Percentiles rank a stretch among this genome's conserved stretches.
Evolutionary conservation across 2,113 vertebrate species (phyloP).

Genomic region (Pituophis catenifer): DNA sequence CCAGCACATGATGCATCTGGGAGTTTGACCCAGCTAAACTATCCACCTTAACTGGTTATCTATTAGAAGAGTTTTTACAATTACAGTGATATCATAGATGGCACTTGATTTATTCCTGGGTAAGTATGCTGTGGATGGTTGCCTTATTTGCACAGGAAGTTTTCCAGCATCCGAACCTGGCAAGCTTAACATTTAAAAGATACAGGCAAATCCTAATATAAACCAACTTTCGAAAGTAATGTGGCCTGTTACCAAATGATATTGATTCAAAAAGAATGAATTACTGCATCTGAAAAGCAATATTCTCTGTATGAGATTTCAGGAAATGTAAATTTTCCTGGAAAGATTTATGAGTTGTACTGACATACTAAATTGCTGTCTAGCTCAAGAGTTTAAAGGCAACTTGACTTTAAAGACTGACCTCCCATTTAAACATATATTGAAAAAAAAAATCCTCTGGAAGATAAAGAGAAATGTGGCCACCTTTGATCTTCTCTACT

Average conservation of each 20-base stretch:
- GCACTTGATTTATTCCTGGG: neutral
- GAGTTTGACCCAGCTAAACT: neutral
- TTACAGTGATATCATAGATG: neutral
- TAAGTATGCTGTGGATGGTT: neutral
- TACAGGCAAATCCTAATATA: neutral
- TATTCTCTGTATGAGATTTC: neutral
- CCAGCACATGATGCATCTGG: too few species aligned
- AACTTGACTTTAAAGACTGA: neutral
- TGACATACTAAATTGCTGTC: neutral
- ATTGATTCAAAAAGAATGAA: constrained; percentile 2
- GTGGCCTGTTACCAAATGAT: neutral
- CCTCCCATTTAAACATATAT: neutral
- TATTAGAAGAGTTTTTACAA: neutral
- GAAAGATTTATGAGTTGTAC: neutral
- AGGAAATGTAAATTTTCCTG: constrained; percentile 5
- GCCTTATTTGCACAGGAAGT: neutral
- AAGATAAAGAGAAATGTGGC: neutral
- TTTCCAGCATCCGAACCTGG: neutral
- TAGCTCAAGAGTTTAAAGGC: neutral
- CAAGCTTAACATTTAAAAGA: neutral
- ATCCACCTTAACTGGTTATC: neutral
- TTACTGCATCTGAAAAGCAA: neutral
- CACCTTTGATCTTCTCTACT: neutral
- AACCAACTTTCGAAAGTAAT: neutral
- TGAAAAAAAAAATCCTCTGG: neutral